Percentiles rank a stretch among this genome's conserved stretches.
These are phyloP conservation scores for Trichosurus vulpecula DNA, from an alignment of 2,797 vertebrate genomes.

Conservation along the genomic window DNA sequence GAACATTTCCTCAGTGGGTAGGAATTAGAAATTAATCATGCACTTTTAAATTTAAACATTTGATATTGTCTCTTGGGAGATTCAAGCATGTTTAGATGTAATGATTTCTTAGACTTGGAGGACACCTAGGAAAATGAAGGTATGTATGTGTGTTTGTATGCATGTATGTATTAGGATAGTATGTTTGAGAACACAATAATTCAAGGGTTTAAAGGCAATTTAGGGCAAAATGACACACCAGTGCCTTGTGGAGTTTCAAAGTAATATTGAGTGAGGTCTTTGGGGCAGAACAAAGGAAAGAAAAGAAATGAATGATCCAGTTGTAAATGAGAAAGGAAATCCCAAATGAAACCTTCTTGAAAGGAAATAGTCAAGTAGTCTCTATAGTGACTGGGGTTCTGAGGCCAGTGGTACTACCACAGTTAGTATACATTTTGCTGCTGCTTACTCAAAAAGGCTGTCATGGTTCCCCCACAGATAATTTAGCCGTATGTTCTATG, in stretches of 20 bases:
- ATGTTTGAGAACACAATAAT: conserved; percentile 1
- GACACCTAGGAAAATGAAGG: no score
- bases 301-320: conserved; percentile 34
- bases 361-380: conserved; percentile 9
- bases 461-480: background rate
- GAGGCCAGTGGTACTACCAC: no score
- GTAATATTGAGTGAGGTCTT: conserved; percentile 18
- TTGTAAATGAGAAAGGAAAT: conserved; percentile 26
- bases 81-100: conserved; percentile 40
- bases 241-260: background rate
- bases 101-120: conserved; percentile 22
- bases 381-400: background rate
- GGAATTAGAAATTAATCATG: conserved; percentile 38
- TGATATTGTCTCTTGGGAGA: conserved; percentile 11
- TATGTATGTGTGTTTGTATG: no score
- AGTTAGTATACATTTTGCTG: background rate
- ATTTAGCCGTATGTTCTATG: background rate
- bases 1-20: background rate
- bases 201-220: background rate
- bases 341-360: conserved; percentile 34
- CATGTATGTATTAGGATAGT: background rate
- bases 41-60: conserved; percentile 46
- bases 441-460: background rate
- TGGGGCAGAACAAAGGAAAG: conserved; percentile 26
- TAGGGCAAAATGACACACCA: background rate